Base-by-base conservation (phyloP, 2,113 vertebrate genomes). In the Nerophis lumbriciformis region DNA sequence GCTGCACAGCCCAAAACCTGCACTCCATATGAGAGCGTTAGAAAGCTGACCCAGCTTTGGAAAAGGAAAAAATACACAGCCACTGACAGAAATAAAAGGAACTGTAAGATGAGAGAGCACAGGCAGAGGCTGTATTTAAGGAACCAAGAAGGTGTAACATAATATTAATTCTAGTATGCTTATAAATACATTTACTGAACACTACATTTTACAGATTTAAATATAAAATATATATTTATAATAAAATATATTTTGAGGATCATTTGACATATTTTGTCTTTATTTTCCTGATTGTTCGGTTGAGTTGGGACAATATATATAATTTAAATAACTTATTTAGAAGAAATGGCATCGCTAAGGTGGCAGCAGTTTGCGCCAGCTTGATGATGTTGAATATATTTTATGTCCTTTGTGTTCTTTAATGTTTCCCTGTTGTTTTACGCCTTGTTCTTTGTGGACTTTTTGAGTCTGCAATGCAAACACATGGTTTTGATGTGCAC, bases 1-100 rank as follows among this genome's bases (percentile, higher is more conserved):
- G 84, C 84, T 89, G 83, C 85, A 84, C 82, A 90, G 79, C 83
- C 83, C 85, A 86, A 87, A 87, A 87, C 81, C 83, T 85, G 88
- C 84, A 83, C 83, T 83, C 78, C 72, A 79, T 90, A 72, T 76
- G 79, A 85, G 79, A 87, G 87, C 78, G 71, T 73, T 85, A 87
- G 82, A 86, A 85, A 86, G 80, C 84, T 87, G 87, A 88, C 83
- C 82, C 78, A 85, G 83, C 85, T 81, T 78, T 83, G 76, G 78
- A 82, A 84, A 83, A 77, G 73, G 69, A 78, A 76, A 84, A 85
- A 82, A 88, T 81, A 80, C 74, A 83, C 69, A 80, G 79, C 62
- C 78, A 82, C 71, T 83, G 80, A 77, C 76, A 84, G 87, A 75
- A 85, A 84, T 69, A 83, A 81, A 75, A 81, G 74, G 76, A 85